Evolutionary conservation across 2,888 invertebrate genomes (phyloP).

Genomic region (Hipparchia sbordonii): DNA sequence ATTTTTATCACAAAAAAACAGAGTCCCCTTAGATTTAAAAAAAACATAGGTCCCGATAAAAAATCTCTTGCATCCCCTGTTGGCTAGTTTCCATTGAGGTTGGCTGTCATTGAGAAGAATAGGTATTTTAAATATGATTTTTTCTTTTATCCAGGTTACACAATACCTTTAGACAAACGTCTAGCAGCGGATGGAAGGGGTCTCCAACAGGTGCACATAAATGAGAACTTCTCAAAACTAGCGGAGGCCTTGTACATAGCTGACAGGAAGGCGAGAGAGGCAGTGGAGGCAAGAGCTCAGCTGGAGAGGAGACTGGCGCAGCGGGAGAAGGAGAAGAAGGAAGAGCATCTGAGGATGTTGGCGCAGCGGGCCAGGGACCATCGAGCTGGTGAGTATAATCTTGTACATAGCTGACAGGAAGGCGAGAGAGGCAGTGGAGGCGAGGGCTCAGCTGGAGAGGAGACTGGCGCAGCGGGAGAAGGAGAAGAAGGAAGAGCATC

Average conservation of each 20-base stretch:
- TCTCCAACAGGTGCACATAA: slow-evolving; percentile 97
- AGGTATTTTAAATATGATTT: background rate
- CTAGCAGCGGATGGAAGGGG: slow-evolving; percentile 99
- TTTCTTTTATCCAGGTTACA: slow-evolving; percentile 86
- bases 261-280: slow-evolving; percentile 97
- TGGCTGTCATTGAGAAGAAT: no score
- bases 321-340: slow-evolving; percentile 98
- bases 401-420: slow-evolving; percentile 97
- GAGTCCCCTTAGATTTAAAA: no score
- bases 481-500: slow-evolving; percentile 97
- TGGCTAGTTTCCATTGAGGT: no score
- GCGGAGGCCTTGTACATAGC: slow-evolving; percentile 99
- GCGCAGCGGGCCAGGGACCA: slow-evolving; percentile 98
- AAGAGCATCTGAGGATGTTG: slow-evolving; percentile 95
- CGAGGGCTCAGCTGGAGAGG: slow-evolving; percentile 97
- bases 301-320: slow-evolving; percentile 98
- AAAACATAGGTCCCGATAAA: no score
- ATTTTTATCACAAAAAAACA: no score
- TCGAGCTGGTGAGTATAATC: slow-evolving; percentile 87
- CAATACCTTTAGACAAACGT: slow-evolving; percentile 98
- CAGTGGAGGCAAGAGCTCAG: slow-evolving; percentile 98
- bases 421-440: slow-evolving; percentile 98
- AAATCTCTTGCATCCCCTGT: no score
- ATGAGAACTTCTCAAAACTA: slow-evolving; percentile 99
- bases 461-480: slow-evolving; percentile 98